A percentile compares a stretch with the other conserved stretches of the same genome.
These are phyloP conservation scores for Camelus dromedarius DNA, from an alignment of 2,113 vertebrate species.

Conservation along the genomic window DNA sequence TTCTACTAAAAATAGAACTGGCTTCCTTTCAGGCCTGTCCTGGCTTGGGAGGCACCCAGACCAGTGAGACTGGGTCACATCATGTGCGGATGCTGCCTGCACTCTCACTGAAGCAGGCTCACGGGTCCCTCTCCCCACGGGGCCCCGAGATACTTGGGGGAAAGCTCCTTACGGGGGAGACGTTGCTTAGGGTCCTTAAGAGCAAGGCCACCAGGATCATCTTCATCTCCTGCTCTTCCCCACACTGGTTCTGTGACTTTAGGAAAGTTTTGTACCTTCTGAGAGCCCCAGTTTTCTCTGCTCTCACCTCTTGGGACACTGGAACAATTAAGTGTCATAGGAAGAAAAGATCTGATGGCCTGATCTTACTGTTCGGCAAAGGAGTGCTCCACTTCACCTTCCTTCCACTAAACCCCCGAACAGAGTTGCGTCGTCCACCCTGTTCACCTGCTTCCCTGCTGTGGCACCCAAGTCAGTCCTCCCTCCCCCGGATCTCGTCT, in stretches of 20 bases:
- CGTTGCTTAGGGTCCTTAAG: fast-evolving
- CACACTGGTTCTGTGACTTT: background rate
- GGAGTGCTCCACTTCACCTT: background rate
- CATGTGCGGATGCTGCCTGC: background rate
- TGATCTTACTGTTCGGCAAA: background rate
- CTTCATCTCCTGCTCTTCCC: background rate
- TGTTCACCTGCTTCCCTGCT: no score
- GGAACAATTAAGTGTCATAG: background rate
- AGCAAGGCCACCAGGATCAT: fast-evolving
- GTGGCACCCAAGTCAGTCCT: no score
- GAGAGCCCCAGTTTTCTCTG: background rate
- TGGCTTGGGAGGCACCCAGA: background rate
- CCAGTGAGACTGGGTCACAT: fast-evolving
- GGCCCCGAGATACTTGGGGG: fast-evolving
- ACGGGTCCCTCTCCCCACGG: fast-evolving
- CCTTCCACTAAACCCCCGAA: background rate
- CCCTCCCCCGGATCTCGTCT: fast-evolving
- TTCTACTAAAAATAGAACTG: background rate
- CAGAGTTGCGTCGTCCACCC: fast-evolving
- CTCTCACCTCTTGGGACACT: background rate
- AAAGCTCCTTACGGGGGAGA: background rate
- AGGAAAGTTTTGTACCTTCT: background rate
- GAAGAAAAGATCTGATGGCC: background rate
- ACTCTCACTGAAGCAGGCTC: fast-evolving
- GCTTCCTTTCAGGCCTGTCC: background rate